A percentile compares a stretch with the other conserved stretches of the same genome.
These are phyloP conservation scores for Pedicia rivosa DNA, from an alignment of 2,888 invertebrate genomes.

Conservation along the genomic window DNA sequence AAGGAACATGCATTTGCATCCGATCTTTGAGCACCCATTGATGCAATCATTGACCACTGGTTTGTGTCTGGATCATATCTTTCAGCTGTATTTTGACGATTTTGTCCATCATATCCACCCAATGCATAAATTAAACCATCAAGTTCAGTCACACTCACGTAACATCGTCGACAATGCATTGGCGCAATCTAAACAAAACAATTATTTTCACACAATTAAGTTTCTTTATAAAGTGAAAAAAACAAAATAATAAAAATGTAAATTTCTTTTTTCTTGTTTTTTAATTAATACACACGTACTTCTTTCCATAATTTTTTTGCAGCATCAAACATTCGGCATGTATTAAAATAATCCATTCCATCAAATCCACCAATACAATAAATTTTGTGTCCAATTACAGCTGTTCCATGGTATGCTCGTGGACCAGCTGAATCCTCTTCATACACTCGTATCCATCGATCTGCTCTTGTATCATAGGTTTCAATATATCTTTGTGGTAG, in stretches of 20 bases:
- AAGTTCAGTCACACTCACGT: slow-evolving; percentile 68
- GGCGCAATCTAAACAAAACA: slow-evolving; percentile 44
- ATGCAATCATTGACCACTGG: slow-evolving; percentile 75
- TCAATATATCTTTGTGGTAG: slow-evolving; percentile 49
- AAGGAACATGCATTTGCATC: slow-evolving; percentile 83
- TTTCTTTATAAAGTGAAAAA: not conserved
- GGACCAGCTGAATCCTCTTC: slow-evolving; percentile 72
- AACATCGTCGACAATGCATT: slow-evolving; percentile 78
- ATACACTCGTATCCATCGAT: slow-evolving; percentile 56
- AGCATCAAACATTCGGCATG: slow-evolving; percentile 75
- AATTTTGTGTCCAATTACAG: slow-evolving; percentile 67
- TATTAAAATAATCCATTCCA: slow-evolving; percentile 65
- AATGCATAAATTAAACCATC: slow-evolving; percentile 69
- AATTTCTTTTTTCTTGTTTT: not conserved
- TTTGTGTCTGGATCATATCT: slow-evolving; percentile 68
- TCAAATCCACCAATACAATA: slow-evolving; percentile 89
- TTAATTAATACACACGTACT: slow-evolving; percentile 21
- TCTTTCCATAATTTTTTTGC: slow-evolving; percentile 73
- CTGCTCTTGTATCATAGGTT: slow-evolving; percentile 78
- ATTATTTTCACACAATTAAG: slow-evolving; percentile 4
- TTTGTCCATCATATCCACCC: slow-evolving; percentile 78
- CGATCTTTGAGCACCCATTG: slow-evolving; percentile 78
- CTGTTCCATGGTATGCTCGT: slow-evolving; percentile 86
- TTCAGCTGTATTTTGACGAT: slow-evolving; percentile 74
- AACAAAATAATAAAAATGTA: not conserved